Conservation (phyloP, 2,797 vertebrate genomes). For the Notolabrus celidotus region DNA sequence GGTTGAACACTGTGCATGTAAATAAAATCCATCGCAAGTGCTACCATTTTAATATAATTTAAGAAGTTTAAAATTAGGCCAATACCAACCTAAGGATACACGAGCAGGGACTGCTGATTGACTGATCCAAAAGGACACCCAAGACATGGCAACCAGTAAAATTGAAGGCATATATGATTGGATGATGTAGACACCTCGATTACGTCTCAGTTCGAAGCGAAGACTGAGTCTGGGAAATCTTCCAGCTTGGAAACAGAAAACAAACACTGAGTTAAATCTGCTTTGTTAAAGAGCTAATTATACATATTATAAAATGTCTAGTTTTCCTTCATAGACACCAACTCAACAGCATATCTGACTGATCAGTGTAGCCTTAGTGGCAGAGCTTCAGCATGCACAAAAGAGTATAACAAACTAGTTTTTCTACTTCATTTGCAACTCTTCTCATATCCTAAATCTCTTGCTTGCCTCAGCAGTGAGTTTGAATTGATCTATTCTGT, state of each 20-base stretch:
- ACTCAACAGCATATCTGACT: neutral
- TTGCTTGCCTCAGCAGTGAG: conserved; percentile 45
- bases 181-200: conserved; percentile 97
- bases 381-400: conserved; percentile 23
- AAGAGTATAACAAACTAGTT: conserved; percentile 15
- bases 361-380: conserved; percentile 29
- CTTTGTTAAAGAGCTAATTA: conserved; percentile 37
- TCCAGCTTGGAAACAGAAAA: conserved; percentile 85
- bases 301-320: conserved; percentile 12
- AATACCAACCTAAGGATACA: conserved; percentile 91
- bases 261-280: conserved; percentile 31
- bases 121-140: conserved; percentile 99
- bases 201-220: conserved; percentile 92
- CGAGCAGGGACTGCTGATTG: conserved; percentile 97
- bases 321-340: conserved; percentile 26
- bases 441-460: conserved; percentile 55
- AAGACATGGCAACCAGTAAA: conserved; percentile 97
- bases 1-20: neutral
- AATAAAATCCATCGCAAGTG: neutral
- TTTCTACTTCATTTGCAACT: conserved; percentile 31
- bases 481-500: conserved; percentile 62
- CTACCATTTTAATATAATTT: neutral
- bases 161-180: conserved; percentile 98
- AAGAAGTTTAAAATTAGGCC: neutral
- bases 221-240: conserved; percentile 96